Base-by-base conservation (phyloP, 2,113 vertebrate species). In the Anguilla japonica region DNA sequence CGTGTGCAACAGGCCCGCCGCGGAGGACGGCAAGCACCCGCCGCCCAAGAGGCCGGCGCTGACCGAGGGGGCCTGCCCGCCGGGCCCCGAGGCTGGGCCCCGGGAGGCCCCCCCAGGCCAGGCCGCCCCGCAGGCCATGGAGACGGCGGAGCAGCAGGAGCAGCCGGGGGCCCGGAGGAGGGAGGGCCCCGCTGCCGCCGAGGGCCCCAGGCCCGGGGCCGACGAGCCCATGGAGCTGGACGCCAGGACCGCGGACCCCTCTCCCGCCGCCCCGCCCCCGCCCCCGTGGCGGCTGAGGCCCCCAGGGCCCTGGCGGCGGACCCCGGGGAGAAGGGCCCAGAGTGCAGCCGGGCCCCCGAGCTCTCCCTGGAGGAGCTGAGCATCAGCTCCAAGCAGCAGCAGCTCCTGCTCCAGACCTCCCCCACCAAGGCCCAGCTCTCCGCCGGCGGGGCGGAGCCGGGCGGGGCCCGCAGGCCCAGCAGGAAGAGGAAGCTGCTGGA, bases 281-380 rank as follows among this genome's bases (percentile, higher is more conserved):
- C 92, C 57, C 0, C 86, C 86, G 88, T 79, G 0, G 96, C 94
- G 88, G 63, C 87, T 0, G 96, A 94, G 41, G 91, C 83, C 3
- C 89, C 63, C 0, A 90, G 91, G 15, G 57, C 91, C 6, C n/a
- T 41, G 0, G 84, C 87, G n/a, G 93, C 87, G n/a, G 93, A 88
- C 50, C 43, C 91, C 0, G 95, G 93, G 87, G 97, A 97, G 83
- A 96, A 94, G 87, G 92, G 84, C 75, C 87, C 91, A 0, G 97
- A 98, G 87, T 91, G 88, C 82, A 95, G 91, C 91, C 92, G 97
- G 84, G 93, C 96, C 75, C 83, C 97, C 0, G 98, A 99, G 84
- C 95, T 99, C 20, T 99, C 98, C 41, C 94, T 99, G 87, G 98
- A 99, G 90, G 98, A 99, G 79, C 95, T 99, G 2, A 99, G 97